Percentiles rank a stretch among this genome's conserved stretches.
These are phyloP conservation scores for Chaetodon trifasciatus DNA, from an alignment of 2,797 vertebrate species.

Conservation along the genomic window DNA sequence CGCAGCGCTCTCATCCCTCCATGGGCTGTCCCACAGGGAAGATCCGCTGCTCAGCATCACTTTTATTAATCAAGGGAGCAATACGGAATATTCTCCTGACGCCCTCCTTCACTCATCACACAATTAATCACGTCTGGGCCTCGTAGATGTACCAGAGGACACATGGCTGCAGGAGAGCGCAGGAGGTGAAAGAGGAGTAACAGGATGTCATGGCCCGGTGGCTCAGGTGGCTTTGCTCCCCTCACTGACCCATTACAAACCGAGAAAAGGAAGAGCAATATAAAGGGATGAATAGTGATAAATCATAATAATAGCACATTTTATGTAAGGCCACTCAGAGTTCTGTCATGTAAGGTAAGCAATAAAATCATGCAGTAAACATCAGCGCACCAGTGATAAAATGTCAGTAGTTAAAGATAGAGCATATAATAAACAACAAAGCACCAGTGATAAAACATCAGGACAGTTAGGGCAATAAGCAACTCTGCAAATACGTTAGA, in stretches of 20 bases:
- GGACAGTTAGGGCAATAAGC: no score
- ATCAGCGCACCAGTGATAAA: no score
- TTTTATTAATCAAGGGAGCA: neutral
- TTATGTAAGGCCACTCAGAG: no score
- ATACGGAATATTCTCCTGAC: neutral
- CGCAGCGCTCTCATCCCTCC: neutral
- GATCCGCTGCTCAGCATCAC: constrained; percentile 34
- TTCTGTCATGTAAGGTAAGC: no score
- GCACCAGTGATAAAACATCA: no score
- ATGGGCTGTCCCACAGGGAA: constrained; percentile 25
- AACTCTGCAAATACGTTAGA: no score
- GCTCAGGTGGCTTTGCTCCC: neutral
- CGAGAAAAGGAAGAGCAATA: neutral
- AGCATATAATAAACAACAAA: no score
- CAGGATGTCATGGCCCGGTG: neutral
- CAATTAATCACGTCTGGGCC: neutral
- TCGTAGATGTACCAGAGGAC: neutral
- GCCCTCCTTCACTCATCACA: no score
- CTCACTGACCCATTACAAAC: neutral
- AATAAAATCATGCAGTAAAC: no score
- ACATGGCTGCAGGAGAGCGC: neutral
- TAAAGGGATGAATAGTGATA: neutral
- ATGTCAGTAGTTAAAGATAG: no score
- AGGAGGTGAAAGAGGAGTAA: no score
- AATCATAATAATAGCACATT: no score